phyloP scores from a whole-genome alignment of 1,140 invertebrate species.

The Kradibia gibbosae region DNA sequence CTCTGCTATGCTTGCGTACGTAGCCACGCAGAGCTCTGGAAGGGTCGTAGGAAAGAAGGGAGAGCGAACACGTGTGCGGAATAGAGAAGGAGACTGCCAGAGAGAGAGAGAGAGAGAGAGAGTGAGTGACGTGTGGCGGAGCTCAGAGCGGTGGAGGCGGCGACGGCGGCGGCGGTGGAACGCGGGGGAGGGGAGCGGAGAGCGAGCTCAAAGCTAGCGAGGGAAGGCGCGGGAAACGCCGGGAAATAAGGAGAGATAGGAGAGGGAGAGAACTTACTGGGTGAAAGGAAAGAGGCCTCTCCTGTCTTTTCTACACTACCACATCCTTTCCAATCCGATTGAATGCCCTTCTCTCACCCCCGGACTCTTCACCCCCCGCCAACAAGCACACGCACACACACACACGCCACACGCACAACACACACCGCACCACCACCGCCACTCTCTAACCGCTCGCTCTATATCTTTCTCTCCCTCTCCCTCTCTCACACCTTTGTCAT shows the following conservation, averaged over 20 bases:
- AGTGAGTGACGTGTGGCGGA: conserved; percentile 54
- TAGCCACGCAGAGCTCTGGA: neutral
- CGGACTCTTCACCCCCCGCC: conserved; percentile 45
- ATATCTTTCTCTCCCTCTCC: conserved; percentile 36
- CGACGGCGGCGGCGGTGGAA: conserved; percentile 33
- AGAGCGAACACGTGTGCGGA: neutral
- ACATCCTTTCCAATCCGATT: conserved; percentile 68
- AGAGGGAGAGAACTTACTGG: conserved; percentile 60
- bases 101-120: neutral
- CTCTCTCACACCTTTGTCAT: conserved; percentile 63
- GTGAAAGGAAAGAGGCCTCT: conserved; percentile 66
- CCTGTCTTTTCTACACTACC: conserved; percentile 43
- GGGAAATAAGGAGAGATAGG: conserved; percentile 59
- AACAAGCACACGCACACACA: conserved; percentile 23
- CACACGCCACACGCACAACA: too few species aligned
- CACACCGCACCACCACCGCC: too few species aligned
- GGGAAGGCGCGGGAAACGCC: conserved; percentile 43
- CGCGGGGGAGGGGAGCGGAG: conserved; percentile 52
- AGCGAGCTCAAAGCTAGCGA: conserved; percentile 31
- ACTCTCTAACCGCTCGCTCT: too few species aligned
- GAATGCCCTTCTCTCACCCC: conserved; percentile 53
- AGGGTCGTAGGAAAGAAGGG: conserved; percentile 33
- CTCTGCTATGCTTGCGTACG: neutral
- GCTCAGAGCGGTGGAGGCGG: conserved; percentile 54
- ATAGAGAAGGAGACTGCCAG: too few species aligned